Conservation (phyloP, 2,797 vertebrate genomes). For the Tympanoctomys barrerae region DNA sequence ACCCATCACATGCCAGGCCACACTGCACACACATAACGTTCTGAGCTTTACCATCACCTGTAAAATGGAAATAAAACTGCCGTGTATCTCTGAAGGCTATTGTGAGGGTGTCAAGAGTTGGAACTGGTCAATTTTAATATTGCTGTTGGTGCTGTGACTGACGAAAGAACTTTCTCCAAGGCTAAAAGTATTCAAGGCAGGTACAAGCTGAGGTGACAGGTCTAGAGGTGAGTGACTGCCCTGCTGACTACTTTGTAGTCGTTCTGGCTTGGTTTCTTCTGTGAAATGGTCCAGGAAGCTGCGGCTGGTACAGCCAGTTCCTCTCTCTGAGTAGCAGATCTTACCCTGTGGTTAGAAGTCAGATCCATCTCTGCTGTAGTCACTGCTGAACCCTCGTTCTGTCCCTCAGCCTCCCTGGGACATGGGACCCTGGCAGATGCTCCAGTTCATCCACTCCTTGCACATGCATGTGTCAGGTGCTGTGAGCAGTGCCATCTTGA, state of each 20-base stretch:
- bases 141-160: not conserved
- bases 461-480: not conserved
- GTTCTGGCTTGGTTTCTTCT: not conserved
- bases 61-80: slow-evolving; percentile 1
- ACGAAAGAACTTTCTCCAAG: not conserved
- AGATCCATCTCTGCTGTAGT: not conserved
- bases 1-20: not conserved
- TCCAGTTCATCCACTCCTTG: not conserved
- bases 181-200: not conserved
- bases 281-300: not conserved
- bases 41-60: not conserved
- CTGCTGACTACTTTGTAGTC: not conserved
- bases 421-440: not conserved
- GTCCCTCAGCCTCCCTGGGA: not conserved
- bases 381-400: not conserved
- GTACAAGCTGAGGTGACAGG: not conserved
- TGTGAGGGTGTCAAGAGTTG: not conserved
- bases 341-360: not conserved
- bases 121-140: not conserved
- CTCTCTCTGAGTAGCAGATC: not conserved
- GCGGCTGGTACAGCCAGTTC: not conserved
- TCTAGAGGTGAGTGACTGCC: not conserved
- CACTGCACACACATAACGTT: not conserved
- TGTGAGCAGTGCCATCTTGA: not conserved
- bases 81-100: not conserved